These are phyloP conservation scores for Amiota mariae DNA, from an alignment of 2,888 invertebrate genomes.

Conservation along the genomic window DNA sequence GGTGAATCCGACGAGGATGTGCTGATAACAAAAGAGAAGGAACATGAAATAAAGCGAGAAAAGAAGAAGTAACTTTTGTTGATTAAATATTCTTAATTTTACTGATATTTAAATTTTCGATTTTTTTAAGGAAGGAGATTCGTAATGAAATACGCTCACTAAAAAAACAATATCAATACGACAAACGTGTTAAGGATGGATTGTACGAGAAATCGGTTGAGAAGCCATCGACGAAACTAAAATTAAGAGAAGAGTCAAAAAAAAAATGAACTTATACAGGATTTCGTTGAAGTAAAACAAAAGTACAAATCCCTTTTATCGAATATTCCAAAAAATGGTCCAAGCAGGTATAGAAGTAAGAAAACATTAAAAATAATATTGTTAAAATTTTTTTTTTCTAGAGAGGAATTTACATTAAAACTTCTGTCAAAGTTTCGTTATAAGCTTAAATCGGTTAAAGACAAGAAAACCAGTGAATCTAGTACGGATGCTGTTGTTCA, in stretches of 20 bases:
- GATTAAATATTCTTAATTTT: constrained; percentile 68
- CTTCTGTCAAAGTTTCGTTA: constrained; percentile 88
- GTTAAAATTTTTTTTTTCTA: constrained; percentile 30
- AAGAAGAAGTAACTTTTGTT: constrained; percentile 74
- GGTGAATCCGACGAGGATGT: constrained; percentile 75
- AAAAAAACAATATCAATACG: constrained; percentile 79
- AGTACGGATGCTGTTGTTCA: constrained; percentile 64
- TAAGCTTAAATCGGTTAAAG: constrained; percentile 82
- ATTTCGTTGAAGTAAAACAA: constrained; percentile 78
- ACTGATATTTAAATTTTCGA: not conserved
- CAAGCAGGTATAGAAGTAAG: constrained; percentile 73
- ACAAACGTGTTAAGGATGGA: constrained; percentile 76
- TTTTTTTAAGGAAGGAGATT: constrained; percentile 78
- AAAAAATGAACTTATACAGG: constrained; percentile 76
- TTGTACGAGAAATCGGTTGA: constrained; percentile 72
- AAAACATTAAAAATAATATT: not conserved
- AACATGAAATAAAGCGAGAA: constrained; percentile 70
- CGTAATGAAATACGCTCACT: constrained; percentile 83
- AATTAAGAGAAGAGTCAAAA: constrained; percentile 58
- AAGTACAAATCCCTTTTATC: constrained; percentile 76
- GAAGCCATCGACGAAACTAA: constrained; percentile 61
- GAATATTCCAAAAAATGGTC: constrained; percentile 81
- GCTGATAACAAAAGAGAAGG: constrained; percentile 80
- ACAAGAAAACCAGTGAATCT: constrained; percentile 71
- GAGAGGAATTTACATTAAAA: constrained; percentile 85